These are phyloP conservation scores for Mimumesa dahlbomi DNA, from an alignment of 2,888 invertebrate species.

Conservation along the genomic window DNA sequence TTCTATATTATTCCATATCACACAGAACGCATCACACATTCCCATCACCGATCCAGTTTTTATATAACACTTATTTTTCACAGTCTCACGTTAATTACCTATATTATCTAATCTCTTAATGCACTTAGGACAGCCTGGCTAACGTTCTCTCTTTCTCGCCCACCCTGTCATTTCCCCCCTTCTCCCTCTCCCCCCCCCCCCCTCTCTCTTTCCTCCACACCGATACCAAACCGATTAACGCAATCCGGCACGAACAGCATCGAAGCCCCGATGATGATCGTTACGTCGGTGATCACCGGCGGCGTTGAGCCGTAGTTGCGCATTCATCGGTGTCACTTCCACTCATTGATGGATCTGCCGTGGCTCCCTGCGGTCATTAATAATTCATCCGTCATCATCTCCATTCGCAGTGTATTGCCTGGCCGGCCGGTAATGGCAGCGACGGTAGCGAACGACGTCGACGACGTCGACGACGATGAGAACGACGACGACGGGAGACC, in stretches of 20 bases:
- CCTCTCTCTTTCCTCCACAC: not conserved
- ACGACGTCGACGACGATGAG: slow-evolving; percentile 40
- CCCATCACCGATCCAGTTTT: too few relatives aligned
- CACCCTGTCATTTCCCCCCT: not conserved
- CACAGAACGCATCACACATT: too few relatives aligned
- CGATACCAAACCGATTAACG: slow-evolving; percentile 43
- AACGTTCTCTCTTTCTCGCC: too few relatives aligned
- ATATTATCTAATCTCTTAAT: too few relatives aligned
- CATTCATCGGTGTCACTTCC: slow-evolving; percentile 27
- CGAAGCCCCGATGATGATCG: not conserved
- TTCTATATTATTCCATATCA: too few relatives aligned
- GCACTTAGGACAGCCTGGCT: too few relatives aligned
- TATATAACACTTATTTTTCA: too few relatives aligned
- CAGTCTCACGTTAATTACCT: too few relatives aligned
- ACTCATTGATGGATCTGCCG: slow-evolving; percentile 54
- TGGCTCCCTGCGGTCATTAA: slow-evolving; percentile 69
- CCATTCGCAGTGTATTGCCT: slow-evolving; percentile 39
- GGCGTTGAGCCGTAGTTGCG: slow-evolving; percentile 40
- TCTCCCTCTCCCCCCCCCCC: not conserved
- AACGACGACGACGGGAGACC: slow-evolving; percentile 1
- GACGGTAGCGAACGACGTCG: slow-evolving; percentile 27
- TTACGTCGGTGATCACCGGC: not conserved
- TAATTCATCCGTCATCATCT: slow-evolving; percentile 78
- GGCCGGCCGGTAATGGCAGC: slow-evolving; percentile 55
- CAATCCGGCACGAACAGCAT: slow-evolving; percentile 4